Conservation (phyloP, 2,888 invertebrate species). For the Erpobdella octoculata region DNA sequence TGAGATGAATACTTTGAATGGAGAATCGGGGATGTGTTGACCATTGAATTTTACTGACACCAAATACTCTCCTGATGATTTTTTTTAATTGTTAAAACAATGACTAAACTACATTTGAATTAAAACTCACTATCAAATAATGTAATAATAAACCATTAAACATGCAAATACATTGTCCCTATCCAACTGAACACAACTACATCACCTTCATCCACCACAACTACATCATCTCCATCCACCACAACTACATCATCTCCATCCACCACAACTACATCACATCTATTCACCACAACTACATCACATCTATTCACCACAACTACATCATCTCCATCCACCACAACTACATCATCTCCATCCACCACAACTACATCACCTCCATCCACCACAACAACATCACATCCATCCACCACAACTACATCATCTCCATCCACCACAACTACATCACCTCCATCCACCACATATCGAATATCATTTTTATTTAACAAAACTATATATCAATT, state of each 20-base stretch:
- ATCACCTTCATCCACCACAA: no score
- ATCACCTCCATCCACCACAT: background rate
- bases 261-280: no score
- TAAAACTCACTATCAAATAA: background rate
- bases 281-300: no score
- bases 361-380: background rate
- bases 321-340: no score
- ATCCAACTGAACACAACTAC: no score
- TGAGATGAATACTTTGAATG: slow-evolving; percentile 85
- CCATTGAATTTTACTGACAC: slow-evolving; percentile 97
- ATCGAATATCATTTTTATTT: background rate
- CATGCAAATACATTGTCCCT: no score
- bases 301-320: no score
- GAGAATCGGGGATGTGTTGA: slow-evolving; percentile 95
- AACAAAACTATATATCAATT: no score
- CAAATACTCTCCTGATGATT: slow-evolving; percentile 76
- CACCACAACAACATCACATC: background rate
- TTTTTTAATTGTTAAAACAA: background rate
- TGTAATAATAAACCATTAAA: no score
- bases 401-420: background rate
- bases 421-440: background rate
- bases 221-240: no score
- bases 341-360: no score
- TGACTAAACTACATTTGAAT: background rate
- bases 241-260: no score